Conservation (phyloP, 2,113 vertebrate species). For the Passerina amoena region DNA sequence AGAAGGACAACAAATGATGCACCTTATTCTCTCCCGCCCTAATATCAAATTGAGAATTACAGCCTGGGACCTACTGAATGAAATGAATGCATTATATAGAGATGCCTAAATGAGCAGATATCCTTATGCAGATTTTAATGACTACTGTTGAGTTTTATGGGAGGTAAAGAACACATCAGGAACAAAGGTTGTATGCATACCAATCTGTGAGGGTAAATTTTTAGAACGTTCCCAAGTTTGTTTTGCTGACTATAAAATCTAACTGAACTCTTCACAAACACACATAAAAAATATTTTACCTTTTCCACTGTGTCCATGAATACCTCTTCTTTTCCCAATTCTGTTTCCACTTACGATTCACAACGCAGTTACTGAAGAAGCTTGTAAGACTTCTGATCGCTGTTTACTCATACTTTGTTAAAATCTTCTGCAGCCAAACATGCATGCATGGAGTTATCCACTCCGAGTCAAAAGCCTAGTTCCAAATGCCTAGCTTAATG, state of each 20-base stretch:
- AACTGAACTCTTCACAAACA: background rate
- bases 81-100: background rate
- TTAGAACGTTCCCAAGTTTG: background rate
- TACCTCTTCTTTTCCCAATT: background rate
- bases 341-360: background rate
- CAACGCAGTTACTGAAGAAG: background rate
- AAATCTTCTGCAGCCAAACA: background rate
- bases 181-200: background rate
- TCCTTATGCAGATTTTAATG: background rate
- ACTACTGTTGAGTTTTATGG: background rate
- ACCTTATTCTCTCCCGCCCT: background rate
- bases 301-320: background rate
- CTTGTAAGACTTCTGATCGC: background rate
- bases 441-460: background rate
- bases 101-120: background rate
- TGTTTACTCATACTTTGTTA: background rate
- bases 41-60: background rate
- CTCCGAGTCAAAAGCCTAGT: background rate
- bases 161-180: background rate
- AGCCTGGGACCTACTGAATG: background rate
- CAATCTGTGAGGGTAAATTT: background rate
- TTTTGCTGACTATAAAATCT: background rate
- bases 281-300: background rate
- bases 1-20: background rate
- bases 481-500: background rate